Evolutionary conservation across 2,797 vertebrate genomes (phyloP).

Genomic region (Sardinella longiceps): DNA sequence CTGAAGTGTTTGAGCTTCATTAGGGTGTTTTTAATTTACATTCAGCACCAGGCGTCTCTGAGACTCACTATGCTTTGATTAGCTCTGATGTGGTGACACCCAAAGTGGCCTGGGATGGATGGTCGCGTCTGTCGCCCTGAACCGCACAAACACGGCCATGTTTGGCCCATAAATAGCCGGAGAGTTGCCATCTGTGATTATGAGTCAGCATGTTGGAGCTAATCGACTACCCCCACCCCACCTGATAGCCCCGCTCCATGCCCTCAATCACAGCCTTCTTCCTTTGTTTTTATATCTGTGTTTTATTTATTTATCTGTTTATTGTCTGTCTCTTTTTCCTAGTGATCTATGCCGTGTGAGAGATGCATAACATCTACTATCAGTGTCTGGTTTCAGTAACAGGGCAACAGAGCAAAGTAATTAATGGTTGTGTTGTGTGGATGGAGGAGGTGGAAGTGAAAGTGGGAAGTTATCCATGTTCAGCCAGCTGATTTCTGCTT

Average conservation of each 20-base stretch:
- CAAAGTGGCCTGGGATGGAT: conserved; percentile 45
- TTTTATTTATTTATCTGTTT: neutral
- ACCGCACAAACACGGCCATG: conserved; percentile 61
- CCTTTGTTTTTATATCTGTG: neutral
- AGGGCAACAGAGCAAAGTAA: conserved; percentile 10
- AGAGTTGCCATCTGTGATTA: conserved; percentile 64
- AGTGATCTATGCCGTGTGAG: conserved; percentile 34
- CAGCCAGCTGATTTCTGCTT: conserved; percentile 58
- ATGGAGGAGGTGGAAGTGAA: conserved; percentile 1
- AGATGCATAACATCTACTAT: conserved; percentile 38
- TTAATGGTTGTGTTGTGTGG: conserved; percentile 1
- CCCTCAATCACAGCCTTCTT: neutral
- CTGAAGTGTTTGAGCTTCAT: neutral
- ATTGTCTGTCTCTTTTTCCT: too few species aligned
- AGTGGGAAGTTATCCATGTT: neutral
- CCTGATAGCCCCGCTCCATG: conserved; percentile 33
- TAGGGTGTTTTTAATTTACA: neutral
- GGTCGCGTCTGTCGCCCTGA: conserved; percentile 47
- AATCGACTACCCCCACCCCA: conserved; percentile 35
- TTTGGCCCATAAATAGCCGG: conserved; percentile 60
- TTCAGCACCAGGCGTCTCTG: neutral
- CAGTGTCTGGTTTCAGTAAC: conserved; percentile 22
- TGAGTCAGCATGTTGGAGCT: conserved; percentile 60
- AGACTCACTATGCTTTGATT: neutral
- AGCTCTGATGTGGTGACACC: neutral